Conservation (phyloP, 2,888 invertebrate genomes). For the Sinentomon sp. region DNA sequence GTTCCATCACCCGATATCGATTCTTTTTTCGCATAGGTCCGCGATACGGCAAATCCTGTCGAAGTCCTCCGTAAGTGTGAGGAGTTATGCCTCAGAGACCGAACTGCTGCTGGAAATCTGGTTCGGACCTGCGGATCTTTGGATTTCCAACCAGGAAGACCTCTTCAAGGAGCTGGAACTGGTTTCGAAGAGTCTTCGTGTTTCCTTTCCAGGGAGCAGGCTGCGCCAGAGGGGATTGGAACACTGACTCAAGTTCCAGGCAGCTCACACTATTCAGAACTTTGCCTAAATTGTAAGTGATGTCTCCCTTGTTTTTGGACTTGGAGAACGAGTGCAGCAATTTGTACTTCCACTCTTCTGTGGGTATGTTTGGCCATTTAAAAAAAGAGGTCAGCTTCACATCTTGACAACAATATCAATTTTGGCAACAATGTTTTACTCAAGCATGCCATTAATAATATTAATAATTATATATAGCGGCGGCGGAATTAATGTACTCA, state of each 20-base stretch:
- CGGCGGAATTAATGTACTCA: too few species aligned
- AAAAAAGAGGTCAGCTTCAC: too few species aligned
- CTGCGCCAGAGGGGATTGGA: slow-evolving; percentile 63
- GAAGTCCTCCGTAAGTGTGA: slow-evolving; percentile 68
- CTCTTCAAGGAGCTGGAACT: slow-evolving; percentile 45
- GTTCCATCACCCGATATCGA: too few species aligned
- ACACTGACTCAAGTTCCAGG: slow-evolving; percentile 66
- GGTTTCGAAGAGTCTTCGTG: slow-evolving; percentile 49
- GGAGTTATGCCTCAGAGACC: slow-evolving; percentile 52
- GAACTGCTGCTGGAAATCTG: slow-evolving; percentile 43
- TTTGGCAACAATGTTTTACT: too few species aligned
- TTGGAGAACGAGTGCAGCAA: too few species aligned
- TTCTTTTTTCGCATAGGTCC: slow-evolving; percentile 25
- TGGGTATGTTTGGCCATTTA: too few species aligned
- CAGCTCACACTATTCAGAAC: slow-evolving; percentile 67
- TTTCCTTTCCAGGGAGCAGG: slow-evolving; percentile 56
- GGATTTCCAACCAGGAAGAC: slow-evolving; percentile 65
- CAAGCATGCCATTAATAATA: too few species aligned
- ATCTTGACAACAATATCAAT: too few species aligned
- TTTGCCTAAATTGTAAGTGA: slow-evolving; percentile 57
- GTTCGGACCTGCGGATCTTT: slow-evolving; percentile 64
- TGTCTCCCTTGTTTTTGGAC: too few species aligned
- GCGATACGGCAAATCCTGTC: slow-evolving; percentile 59
- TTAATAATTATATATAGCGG: too few species aligned
- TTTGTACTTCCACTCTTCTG: too few species aligned